These are phyloP conservation scores for Muschampia plurimacula DNA, from an alignment of 2,888 invertebrate genomes.

Conservation along the genomic window DNA sequence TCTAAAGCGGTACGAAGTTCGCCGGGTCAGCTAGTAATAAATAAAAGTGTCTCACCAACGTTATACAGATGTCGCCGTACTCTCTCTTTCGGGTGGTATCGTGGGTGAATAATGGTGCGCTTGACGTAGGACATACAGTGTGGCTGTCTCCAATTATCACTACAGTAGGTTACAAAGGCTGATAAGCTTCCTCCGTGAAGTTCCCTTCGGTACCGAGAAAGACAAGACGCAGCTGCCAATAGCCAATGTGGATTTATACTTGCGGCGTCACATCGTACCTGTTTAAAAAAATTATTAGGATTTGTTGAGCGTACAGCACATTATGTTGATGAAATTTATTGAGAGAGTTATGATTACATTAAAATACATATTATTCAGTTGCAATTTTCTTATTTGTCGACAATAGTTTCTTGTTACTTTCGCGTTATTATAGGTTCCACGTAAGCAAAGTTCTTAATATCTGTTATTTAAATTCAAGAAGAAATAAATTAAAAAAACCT, in stretches of 20 bases:
- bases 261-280: slow-evolving; percentile 76
- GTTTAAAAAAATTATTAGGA: neutral
- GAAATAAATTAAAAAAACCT: no score
- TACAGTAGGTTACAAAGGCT: slow-evolving; percentile 71
- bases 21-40: neutral
- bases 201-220: slow-evolving; percentile 63
- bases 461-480: no score
- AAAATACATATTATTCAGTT: no score
- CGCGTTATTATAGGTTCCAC: no score
- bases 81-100: slow-evolving; percentile 58
- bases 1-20: no score
- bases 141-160: slow-evolving; percentile 65
- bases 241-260: slow-evolving; percentile 73
- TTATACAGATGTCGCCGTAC: slow-evolving; percentile 64
- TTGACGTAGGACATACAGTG: slow-evolving; percentile 71
- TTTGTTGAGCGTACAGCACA: no score
- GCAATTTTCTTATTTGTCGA: no score
- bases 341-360: no score
- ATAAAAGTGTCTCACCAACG: slow-evolving; percentile 56
- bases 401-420: no score
- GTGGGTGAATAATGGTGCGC: slow-evolving; percentile 67
- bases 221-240: slow-evolving; percentile 67
- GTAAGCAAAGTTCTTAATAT: no score
- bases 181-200: slow-evolving; percentile 57
- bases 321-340: no score